Percentiles rank a stretch among this genome's conserved stretches.
phyloP scores from a whole-genome alignment of 2,888 invertebrate genomes.

The Acleris emargana region DNA sequence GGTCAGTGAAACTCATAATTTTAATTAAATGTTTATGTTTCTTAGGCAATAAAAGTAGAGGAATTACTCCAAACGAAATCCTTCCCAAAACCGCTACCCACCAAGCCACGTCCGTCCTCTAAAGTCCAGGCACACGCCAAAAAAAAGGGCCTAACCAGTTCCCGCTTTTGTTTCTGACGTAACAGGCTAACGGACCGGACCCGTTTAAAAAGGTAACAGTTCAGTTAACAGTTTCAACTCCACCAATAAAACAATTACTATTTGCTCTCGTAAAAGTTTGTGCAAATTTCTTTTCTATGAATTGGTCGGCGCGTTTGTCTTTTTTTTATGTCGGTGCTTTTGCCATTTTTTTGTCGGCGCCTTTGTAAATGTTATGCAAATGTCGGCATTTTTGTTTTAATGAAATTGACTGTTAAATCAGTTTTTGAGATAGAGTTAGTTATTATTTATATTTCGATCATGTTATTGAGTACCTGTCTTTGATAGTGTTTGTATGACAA shows the following conservation, averaged over 20 bases:
- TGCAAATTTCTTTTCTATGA: conserved; percentile 76
- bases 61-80: too few species aligned
- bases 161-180: conserved; percentile 48
- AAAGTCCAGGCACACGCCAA: neutral
- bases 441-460: too few species aligned
- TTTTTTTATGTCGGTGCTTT: conserved; percentile 38
- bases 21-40: too few species aligned
- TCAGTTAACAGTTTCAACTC: conserved; percentile 18
- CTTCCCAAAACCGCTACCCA: too few species aligned
- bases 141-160: conserved; percentile 35
- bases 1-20: too few species aligned
- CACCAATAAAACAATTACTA: conserved; percentile 51
- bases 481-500: too few species aligned
- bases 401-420: too few species aligned
- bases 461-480: too few species aligned
- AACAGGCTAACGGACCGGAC: conserved; percentile 48
- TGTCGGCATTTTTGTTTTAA: too few species aligned
- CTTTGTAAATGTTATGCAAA: neutral
- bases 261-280: conserved; percentile 51
- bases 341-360: neutral
- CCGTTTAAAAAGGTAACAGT: conserved; percentile 41
- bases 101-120: too few species aligned
- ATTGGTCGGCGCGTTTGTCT: conserved; percentile 49
- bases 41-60: too few species aligned
- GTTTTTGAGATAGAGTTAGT: too few species aligned